These are phyloP conservation scores for Apostichopus parvimensis DNA, from an alignment of 35 echinoderm and acorn worm species.

Conservation along the genomic window DNA sequence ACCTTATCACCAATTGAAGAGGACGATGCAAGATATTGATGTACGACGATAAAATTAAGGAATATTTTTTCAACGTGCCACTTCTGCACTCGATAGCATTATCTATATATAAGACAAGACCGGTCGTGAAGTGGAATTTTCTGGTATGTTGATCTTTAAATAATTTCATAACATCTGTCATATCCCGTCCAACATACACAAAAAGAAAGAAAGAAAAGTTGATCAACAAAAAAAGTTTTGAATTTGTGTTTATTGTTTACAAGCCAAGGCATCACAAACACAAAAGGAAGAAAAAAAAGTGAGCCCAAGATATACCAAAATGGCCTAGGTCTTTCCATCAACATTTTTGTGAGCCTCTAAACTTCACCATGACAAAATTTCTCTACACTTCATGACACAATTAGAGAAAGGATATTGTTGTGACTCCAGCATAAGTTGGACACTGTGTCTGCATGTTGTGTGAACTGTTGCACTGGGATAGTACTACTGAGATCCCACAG, in stretches of 20 bases:
- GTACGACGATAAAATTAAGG: slow-evolving; percentile 35
- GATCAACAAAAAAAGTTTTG: too few species aligned
- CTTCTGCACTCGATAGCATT: too few species aligned
- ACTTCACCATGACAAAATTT: background rate
- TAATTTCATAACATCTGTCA: background rate
- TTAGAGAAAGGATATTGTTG: slow-evolving; percentile 95
- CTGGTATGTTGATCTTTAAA: background rate
- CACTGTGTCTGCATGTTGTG: slow-evolving; percentile 64
- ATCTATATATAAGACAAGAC: slow-evolving; percentile 13
- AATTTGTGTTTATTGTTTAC: too few species aligned
- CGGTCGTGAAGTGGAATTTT: too few species aligned
- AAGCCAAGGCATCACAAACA: too few species aligned
- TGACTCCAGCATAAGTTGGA: slow-evolving; percentile 88
- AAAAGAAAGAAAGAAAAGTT: too few species aligned
- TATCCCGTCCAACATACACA: too few species aligned
- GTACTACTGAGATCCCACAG: slow-evolving; percentile 82
- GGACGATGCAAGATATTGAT: slow-evolving; percentile 87
- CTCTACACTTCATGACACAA: background rate
- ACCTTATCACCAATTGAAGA: slow-evolving; percentile 86
- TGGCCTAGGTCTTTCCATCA: background rate
- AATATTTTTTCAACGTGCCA: too few species aligned
- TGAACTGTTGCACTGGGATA: slow-evolving; percentile 72
- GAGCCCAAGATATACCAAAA: background rate
- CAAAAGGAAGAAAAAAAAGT: too few species aligned
- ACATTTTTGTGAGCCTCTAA: background rate